Percentiles rank a stretch among this genome's conserved stretches.
Evolutionary conservation across 2,888 invertebrate genomes (phyloP).

Genomic region (Hofmannophila pseudospretella): DNA sequence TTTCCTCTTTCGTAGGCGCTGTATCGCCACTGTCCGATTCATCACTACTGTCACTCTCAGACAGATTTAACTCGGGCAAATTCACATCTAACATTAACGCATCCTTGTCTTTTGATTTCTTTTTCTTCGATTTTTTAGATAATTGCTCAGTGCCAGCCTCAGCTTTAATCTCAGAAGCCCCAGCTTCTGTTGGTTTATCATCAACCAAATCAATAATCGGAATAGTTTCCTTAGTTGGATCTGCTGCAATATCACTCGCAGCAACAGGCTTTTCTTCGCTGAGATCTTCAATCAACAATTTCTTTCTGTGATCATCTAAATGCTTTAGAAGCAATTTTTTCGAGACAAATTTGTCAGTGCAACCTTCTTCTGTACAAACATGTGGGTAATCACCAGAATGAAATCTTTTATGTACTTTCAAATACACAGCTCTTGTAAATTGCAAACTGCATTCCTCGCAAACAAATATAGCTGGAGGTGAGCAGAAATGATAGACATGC

Average conservation of each 20-base stretch:
- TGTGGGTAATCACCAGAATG: slow-evolving; percentile 86
- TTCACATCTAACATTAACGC: slow-evolving; percentile 74
- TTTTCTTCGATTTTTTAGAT: slow-evolving; percentile 67
- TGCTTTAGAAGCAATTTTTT: slow-evolving; percentile 87
- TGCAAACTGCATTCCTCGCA: slow-evolving; percentile 89
- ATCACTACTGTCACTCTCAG: slow-evolving; percentile 89
- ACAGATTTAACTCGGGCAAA: slow-evolving; percentile 88
- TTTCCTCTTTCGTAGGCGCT: slow-evolving; percentile 30
- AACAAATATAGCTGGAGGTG: slow-evolving; percentile 85
- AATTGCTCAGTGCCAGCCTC: slow-evolving; percentile 43
- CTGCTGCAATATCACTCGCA: slow-evolving; percentile 34
- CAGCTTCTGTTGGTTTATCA: slow-evolving; percentile 52
- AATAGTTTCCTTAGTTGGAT: slow-evolving; percentile 47
- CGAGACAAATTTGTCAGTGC: slow-evolving; percentile 88
- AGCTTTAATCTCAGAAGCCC: slow-evolving; percentile 46
- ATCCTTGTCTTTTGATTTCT: slow-evolving; percentile 67
- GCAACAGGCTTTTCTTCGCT: slow-evolving; percentile 36
- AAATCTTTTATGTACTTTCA: slow-evolving; percentile 90
- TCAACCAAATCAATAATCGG: slow-evolving; percentile 59
- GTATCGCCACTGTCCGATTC: slow-evolving; percentile 72
- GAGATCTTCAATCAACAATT: slow-evolving; percentile 44
- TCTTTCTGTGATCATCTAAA: slow-evolving; percentile 77
- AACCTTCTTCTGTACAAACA: slow-evolving; percentile 83
- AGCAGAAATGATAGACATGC: slow-evolving; percentile 93
- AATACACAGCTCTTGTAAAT: slow-evolving; percentile 85